Evolutionary conservation across 2,113 vertebrate species (phyloP).

Genomic region (Zingel zingel): DNA sequence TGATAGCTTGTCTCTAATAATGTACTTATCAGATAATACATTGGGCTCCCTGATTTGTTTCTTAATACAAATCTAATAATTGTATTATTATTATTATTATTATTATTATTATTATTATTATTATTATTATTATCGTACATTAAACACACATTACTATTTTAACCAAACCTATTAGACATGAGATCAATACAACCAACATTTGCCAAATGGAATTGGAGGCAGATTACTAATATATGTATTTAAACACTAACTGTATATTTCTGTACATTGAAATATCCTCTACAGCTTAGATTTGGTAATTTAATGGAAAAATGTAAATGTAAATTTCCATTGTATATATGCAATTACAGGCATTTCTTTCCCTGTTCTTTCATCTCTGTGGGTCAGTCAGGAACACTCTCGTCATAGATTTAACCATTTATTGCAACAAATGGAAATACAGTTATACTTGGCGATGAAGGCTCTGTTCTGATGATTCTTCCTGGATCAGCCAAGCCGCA

Average conservation of each 20-base stretch:
- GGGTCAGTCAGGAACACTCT: too few species aligned
- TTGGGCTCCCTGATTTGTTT: background rate
- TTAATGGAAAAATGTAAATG: slow-evolving; percentile 15
- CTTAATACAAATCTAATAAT: background rate
- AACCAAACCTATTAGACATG: background rate
- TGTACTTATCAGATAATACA: slow-evolving; percentile 2
- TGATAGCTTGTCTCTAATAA: background rate
- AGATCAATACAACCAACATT: background rate
- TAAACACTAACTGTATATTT: background rate
- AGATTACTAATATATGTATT: slow-evolving; percentile 1
- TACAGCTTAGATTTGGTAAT: slow-evolving; percentile 1
- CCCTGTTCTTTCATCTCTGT: background rate
- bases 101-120: background rate
- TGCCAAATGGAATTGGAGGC: background rate
- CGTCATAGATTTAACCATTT: too few species aligned
- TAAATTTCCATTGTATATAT: slow-evolving; percentile 33
- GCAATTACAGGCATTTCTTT: slow-evolving; percentile 14
- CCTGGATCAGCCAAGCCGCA: too few species aligned
- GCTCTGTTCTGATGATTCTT: too few species aligned
- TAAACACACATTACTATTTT: background rate
- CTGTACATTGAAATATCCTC: slow-evolving; percentile 16
- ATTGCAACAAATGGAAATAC: too few species aligned
- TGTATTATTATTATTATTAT: background rate
- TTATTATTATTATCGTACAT: background rate
- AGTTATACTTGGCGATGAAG: too few species aligned